Evolutionary conservation across 2,797 vertebrate species (phyloP).

Genomic region (Percopsis omiscomaycus): DNA sequence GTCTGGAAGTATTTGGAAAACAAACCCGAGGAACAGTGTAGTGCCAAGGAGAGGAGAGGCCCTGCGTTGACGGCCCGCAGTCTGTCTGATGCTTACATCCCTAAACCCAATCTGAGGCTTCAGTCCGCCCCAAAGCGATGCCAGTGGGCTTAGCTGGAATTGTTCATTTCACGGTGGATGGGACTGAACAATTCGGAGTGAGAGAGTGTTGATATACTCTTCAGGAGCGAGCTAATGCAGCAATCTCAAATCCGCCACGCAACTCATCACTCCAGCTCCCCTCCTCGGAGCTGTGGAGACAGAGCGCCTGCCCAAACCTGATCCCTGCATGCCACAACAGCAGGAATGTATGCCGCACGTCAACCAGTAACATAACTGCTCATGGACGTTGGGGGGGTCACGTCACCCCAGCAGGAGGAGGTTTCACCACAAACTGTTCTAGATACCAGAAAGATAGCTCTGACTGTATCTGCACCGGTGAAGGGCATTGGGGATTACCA

Average conservation of each 20-base stretch:
- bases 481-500: constrained; percentile 35
- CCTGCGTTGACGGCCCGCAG: constrained; percentile 50
- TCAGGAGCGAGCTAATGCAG: constrained; percentile 57
- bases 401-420: too few relatives aligned
- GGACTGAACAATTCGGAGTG: constrained; percentile 52
- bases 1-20: constrained; percentile 71
- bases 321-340: constrained; percentile 59
- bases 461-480: constrained; percentile 18
- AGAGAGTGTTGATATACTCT: constrained; percentile 47
- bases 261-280: constrained; percentile 52
- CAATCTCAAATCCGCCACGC: constrained; percentile 54
- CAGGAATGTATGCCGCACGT: constrained; percentile 9
- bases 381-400: constrained; percentile 1
- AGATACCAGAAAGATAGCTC: constrained; percentile 12
- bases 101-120: constrained; percentile 64
- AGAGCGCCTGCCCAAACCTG: constrained; percentile 45
- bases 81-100: constrained; percentile 53
- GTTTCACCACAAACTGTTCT: neutral
- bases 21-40: constrained; percentile 51
- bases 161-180: constrained; percentile 72
- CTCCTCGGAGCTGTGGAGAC: constrained; percentile 47
- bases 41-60: constrained; percentile 62
- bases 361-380: constrained; percentile 32
- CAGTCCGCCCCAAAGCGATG: constrained; percentile 60
- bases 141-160: constrained; percentile 69